These are phyloP conservation scores for Polypedilum vanderplanki DNA, from an alignment of 1,140 invertebrate species.

Conservation along the genomic window DNA sequence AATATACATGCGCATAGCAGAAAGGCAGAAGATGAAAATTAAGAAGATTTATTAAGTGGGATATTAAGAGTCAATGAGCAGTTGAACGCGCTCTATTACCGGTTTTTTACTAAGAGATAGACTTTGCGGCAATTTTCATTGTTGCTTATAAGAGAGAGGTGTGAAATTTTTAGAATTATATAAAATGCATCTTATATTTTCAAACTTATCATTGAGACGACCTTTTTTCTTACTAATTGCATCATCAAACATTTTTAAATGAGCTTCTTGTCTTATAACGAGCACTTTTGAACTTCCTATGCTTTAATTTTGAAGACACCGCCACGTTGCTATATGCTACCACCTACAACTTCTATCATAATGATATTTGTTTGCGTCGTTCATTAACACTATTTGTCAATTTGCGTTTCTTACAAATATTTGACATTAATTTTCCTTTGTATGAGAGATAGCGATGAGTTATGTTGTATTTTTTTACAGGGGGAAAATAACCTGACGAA, in stretches of 20 bases:
- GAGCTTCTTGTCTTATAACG: conserved; percentile 22
- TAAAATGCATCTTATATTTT: not conserved
- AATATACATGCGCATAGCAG: not conserved
- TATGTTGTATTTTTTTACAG: too few species aligned
- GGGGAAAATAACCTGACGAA: too few species aligned
- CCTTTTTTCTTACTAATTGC: not conserved
- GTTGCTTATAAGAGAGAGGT: not conserved
- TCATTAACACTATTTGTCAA: not conserved
- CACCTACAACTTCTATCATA: not conserved
- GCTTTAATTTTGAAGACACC: not conserved
- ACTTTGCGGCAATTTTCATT: not conserved
- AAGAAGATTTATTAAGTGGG: conserved; percentile 26
- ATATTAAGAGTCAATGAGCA: not conserved
- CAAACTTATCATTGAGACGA: not conserved
- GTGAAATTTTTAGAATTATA: not conserved
- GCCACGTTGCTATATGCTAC: not conserved
- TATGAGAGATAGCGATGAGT: too few species aligned
- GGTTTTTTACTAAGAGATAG: not conserved
- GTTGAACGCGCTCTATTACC: conserved; percentile 22
- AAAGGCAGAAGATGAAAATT: not conserved
- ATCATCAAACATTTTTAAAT: not conserved
- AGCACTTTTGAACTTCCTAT: not conserved
- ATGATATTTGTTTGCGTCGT: not conserved
- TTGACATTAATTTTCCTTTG: not conserved
- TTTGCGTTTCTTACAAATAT: not conserved